Evolutionary conservation across 2,888 invertebrate species (phyloP).

Genomic region (Oligia fasciuncula): DNA sequence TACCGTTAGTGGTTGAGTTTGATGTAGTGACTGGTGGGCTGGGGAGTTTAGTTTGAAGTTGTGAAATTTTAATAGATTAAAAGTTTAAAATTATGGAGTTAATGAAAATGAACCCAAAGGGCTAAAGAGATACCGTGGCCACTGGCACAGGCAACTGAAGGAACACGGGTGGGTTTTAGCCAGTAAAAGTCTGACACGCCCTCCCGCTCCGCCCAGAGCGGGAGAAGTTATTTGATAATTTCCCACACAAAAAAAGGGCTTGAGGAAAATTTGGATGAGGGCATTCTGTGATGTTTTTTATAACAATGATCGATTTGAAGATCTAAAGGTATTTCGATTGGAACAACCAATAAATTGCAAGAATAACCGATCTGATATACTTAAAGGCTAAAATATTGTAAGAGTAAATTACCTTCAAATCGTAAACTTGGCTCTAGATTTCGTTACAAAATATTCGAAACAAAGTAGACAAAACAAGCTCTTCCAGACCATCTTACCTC

Average conservation of each 20-base stretch:
- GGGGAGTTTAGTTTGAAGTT: constrained; percentile 8
- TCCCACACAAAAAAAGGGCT: too few relatives aligned
- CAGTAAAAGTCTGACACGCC: too few relatives aligned
- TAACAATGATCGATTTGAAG: not conserved
- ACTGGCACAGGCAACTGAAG: too few relatives aligned
- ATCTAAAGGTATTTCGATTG: not conserved
- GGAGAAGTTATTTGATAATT: too few relatives aligned
- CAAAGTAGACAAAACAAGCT: constrained; percentile 21
- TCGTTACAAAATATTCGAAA: not conserved
- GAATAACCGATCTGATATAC: not conserved
- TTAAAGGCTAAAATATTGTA: not conserved
- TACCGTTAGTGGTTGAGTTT: constrained; percentile 41
- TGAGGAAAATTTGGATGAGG: too few relatives aligned
- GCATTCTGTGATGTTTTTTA: not conserved
- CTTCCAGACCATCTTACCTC: constrained; percentile 67
- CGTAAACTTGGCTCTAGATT: not conserved
- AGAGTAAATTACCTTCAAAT: not conserved
- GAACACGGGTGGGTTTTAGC: too few relatives aligned
- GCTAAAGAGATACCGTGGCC: too few relatives aligned
- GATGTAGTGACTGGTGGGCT: constrained; percentile 15
- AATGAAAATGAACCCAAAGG: not conserved
- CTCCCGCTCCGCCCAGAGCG: too few relatives aligned
- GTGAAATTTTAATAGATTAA: constrained; percentile 3
- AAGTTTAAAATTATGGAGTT: not conserved
- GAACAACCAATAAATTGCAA: not conserved